Conservation (phyloP, 2,113 vertebrate species). For the Rattus rattus region DNA sequence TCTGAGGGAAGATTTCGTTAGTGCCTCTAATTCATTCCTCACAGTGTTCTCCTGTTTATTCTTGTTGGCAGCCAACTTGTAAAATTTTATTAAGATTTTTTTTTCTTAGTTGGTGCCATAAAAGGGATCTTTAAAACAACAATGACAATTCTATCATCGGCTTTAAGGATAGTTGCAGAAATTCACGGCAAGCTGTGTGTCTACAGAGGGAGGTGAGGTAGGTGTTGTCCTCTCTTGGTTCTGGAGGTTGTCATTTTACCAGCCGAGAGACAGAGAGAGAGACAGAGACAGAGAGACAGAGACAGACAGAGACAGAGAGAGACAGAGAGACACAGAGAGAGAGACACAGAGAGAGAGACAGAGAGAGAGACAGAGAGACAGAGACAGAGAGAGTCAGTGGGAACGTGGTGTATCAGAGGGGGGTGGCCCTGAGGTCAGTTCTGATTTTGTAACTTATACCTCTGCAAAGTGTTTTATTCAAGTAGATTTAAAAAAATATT, state of each 20-base stretch:
- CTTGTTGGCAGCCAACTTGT: constrained; percentile 89
- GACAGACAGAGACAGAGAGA: too few relatives aligned
- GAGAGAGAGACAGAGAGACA: too few relatives aligned
- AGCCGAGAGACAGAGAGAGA: background rate
- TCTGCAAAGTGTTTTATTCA: background rate
- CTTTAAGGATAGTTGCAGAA: constrained; percentile 78
- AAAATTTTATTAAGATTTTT: constrained; percentile 91
- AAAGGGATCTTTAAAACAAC: constrained; percentile 47
- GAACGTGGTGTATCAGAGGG: too few relatives aligned
- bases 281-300: too few relatives aligned
- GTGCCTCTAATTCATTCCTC: constrained; percentile 90
- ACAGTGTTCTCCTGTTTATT: constrained; percentile 91
- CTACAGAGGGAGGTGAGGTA: background rate
- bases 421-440: background rate
- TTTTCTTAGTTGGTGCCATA: constrained; percentile 85
- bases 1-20: constrained; percentile 91
- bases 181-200: background rate
- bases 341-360: background rate
- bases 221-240: constrained; percentile 49
- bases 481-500: background rate
- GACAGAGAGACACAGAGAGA: too few relatives aligned
- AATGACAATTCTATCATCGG: constrained; percentile 86
- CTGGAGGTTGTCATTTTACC: background rate
- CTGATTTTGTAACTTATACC: background rate
- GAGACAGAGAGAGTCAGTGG: background rate